Evolutionary conservation across 2,888 invertebrate species (phyloP).

Genomic region (Drosophila robusta): DNA sequence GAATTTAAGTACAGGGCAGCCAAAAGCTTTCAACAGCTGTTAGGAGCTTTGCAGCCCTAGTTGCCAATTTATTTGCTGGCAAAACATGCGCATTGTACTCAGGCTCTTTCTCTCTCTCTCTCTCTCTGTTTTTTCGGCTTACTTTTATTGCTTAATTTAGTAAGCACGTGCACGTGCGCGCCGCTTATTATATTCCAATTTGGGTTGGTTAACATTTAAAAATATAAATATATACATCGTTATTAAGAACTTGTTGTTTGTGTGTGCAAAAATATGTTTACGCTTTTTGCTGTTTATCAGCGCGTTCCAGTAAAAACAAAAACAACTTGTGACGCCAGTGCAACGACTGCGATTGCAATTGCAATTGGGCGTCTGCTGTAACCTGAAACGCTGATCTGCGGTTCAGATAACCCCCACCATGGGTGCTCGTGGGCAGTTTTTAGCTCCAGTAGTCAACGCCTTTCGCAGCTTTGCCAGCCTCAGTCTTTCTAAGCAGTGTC

Average conservation of each 20-base stretch:
- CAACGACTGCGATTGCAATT: slow-evolving; percentile 50
- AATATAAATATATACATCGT: not conserved
- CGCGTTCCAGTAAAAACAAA: slow-evolving; percentile 19
- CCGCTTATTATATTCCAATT: slow-evolving; percentile 42
- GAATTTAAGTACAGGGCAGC: slow-evolving; percentile 1
- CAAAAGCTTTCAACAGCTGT: slow-evolving; percentile 32
- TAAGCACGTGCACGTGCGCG: slow-evolving; percentile 70
- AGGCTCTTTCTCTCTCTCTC: slow-evolving; percentile 4
- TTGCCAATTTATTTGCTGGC: slow-evolving; percentile 6
- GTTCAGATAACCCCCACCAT: slow-evolving; percentile 64
- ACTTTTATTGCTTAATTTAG: slow-evolving; percentile 11
- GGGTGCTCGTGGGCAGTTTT: slow-evolving; percentile 30
- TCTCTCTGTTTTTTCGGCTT: not conserved
- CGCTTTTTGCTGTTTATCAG: slow-evolving; percentile 50
- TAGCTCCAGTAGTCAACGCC: slow-evolving; percentile 57
- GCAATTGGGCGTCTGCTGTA: slow-evolving; percentile 46
- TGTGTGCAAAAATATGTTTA: slow-evolving; percentile 61
- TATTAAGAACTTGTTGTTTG: slow-evolving; percentile 4
- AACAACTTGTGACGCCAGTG: slow-evolving; percentile 66
- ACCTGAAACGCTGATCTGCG: slow-evolving; percentile 50
- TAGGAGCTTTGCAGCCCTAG: slow-evolving; percentile 16
- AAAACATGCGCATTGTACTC: slow-evolving; percentile 28
- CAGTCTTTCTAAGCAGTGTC: slow-evolving; percentile 35
- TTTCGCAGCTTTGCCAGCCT: slow-evolving; percentile 7
- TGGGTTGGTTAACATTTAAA: slow-evolving; percentile 53